Evolutionary conservation across 2,113 vertebrate species (phyloP).

Genomic region (Telmatochromis sp.): DNA sequence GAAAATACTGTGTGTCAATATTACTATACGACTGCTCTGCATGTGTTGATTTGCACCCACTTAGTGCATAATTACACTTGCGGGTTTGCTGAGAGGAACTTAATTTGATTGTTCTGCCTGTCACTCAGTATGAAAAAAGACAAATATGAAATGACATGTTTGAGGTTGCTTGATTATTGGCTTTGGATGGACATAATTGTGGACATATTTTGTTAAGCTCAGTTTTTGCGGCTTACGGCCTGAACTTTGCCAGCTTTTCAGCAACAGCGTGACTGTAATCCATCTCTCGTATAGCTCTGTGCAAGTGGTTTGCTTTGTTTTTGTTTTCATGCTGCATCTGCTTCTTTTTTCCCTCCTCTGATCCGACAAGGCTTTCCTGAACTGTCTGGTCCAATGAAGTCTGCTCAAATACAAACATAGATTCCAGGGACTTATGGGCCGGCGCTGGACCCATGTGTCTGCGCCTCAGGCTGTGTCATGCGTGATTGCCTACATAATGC

Average conservation of each 20-base stretch:
- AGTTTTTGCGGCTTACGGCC: neutral
- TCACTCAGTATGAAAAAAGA: conserved; percentile 40
- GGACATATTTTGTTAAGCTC: conserved; percentile 28
- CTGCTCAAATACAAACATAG: conserved; percentile 71
- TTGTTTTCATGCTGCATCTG: conserved; percentile 37
- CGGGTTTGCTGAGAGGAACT: conserved; percentile 40
- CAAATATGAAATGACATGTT: conserved; percentile 41
- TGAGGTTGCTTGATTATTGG: conserved; percentile 29
- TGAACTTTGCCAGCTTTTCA: neutral
- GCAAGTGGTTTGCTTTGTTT: conserved; percentile 52
- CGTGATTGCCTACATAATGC: conserved; percentile 90
- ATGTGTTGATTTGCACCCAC: conserved; percentile 48
- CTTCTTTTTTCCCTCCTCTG: neutral
- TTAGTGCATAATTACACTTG: conserved; percentile 49
- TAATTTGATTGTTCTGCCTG: conserved; percentile 55
- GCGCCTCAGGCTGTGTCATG: conserved; percentile 81
- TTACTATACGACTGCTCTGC: conserved; percentile 24
- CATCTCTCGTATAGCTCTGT: conserved; percentile 48
- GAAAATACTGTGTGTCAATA: conserved; percentile 15
- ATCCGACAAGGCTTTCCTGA: conserved; percentile 74
- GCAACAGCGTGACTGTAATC: neutral
- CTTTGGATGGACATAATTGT: conserved; percentile 28
- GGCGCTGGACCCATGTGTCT: conserved; percentile 74
- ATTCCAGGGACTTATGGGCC: conserved; percentile 76
- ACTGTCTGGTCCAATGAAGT: conserved; percentile 85